Conservation (phyloP, 2,888 invertebrate species). For the Cosmia pyralina region DNA sequence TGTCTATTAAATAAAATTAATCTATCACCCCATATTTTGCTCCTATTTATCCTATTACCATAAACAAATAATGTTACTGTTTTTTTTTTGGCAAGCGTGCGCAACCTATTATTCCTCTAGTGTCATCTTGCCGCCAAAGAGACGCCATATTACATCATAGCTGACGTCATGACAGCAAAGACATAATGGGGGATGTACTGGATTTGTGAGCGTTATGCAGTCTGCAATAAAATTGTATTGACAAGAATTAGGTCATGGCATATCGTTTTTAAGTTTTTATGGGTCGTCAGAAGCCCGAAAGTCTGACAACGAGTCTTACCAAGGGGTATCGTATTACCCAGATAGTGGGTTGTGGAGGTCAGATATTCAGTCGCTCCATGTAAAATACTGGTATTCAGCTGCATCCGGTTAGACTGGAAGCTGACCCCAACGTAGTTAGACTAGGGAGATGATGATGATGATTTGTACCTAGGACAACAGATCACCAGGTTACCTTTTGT, state of each 20-base stretch:
- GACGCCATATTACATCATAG: conserved; percentile 49
- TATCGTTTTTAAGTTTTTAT: conserved; percentile 2
- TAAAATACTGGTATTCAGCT: too few relatives aligned
- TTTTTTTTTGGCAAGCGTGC: conserved; percentile 54
- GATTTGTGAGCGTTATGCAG: conserved; percentile 7
- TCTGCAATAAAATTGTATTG: conserved; percentile 29
- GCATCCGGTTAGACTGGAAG: too few relatives aligned
- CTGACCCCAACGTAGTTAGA: too few relatives aligned
- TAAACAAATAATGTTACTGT: conserved; percentile 38
- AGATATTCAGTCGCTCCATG: too few relatives aligned
- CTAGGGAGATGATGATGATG: too few relatives aligned
- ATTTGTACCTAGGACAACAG: too few relatives aligned
- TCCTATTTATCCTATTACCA: conserved; percentile 12
- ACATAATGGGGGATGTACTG: conserved; percentile 1
- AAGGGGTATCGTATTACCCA: too few relatives aligned
- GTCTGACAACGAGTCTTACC: too few relatives aligned
- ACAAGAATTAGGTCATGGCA: conserved; percentile 20
- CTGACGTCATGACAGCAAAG: conserved; percentile 19
- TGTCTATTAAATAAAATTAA: too few relatives aligned
- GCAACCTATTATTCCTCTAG: conserved; percentile 40
- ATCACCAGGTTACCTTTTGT: too few relatives aligned
- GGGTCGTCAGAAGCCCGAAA: too few relatives aligned
- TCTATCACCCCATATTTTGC: conserved; percentile 15
- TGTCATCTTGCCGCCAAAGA: conserved; percentile 46
- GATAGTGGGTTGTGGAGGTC: too few relatives aligned